Base-by-base conservation (phyloP, 1,140 invertebrate genomes). In the Chlorops oryzae region DNA sequence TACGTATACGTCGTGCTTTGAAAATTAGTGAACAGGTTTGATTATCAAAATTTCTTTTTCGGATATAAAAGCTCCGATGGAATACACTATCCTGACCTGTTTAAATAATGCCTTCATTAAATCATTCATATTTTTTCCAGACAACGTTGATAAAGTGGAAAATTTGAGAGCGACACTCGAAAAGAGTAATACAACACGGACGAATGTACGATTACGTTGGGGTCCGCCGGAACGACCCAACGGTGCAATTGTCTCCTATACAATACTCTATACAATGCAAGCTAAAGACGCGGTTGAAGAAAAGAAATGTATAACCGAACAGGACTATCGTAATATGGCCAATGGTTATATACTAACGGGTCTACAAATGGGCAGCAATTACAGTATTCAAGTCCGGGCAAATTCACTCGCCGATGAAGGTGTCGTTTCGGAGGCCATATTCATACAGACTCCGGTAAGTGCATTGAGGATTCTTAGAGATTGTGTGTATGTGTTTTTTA, bases 241-340 rank as follows among this genome's bases (percentile, higher is more conserved):
- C 71, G 90, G 92, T 1, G 75, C 88, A 22, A 86, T 96, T 37
- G 77, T 92, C 4, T 82, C 83, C 1, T 95, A 93, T 71, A 80
- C 83, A 43, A 83, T 96, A 22, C 79, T 84, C 56, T 88, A 90
- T 59, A 74, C 79, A 48, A 65, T 84, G 1, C 82, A 86, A 9
- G 54, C 62, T 15, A 60, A 59, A 6, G 59, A 74, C 60, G 50
- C 63, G 20, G 58, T 63, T 49, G 57, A 64, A 54, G 45, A 70
- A 56, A 50, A 58, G 5, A 73, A 63, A 37, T 81, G 80, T 55
- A 73, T 81, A 2, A 67, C 73, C 5, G 68, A 63, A 12, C 56
- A 62, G 12, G 55, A 61, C 4, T 64, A 56, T 48, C 24, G 20
- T 5, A 63, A 66, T 27, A 47, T 52, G 7, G 58, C 56, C 24